Conservation (phyloP, 1,140 invertebrate genomes). For the Neodiprion virginianus region DNA sequence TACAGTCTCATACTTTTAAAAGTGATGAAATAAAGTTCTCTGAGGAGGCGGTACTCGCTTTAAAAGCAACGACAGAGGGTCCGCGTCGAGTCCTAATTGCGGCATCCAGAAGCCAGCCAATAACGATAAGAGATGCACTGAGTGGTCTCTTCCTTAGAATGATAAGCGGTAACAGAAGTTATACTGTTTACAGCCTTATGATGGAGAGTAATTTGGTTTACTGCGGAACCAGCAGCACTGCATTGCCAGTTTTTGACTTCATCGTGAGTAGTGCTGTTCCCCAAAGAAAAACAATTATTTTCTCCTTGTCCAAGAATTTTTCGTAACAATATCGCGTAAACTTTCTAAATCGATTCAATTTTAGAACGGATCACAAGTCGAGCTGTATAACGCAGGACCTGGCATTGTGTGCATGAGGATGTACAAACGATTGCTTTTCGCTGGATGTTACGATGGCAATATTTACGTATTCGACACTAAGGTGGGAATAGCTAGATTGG, state of each 20-base stretch:
- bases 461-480: slow-evolving; percentile 70
- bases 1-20: slow-evolving; percentile 64
- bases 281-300: not conserved
- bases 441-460: slow-evolving; percentile 75
- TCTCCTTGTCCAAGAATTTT: slow-evolving; percentile 26
- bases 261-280: slow-evolving; percentile 58
- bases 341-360: slow-evolving; percentile 24
- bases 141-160: slow-evolving; percentile 69
- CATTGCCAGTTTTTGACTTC: slow-evolving; percentile 73
- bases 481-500: slow-evolving; percentile 30
- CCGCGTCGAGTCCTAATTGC: slow-evolving; percentile 71
- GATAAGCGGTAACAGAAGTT: slow-evolving; percentile 64
- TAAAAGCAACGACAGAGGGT: slow-evolving; percentile 73
- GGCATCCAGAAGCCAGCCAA: slow-evolving; percentile 69
- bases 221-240: slow-evolving; percentile 71
- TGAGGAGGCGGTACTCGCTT: slow-evolving; percentile 68
- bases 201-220: slow-evolving; percentile 69
- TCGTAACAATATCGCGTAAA: slow-evolving; percentile 11
- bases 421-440: slow-evolving; percentile 66
- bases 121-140: slow-evolving; percentile 71
- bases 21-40: slow-evolving; percentile 66
- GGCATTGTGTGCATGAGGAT: slow-evolving; percentile 71
- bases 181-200: slow-evolving; percentile 72
- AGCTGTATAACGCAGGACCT: slow-evolving; percentile 66
- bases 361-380: slow-evolving; percentile 66